Percentiles rank a stretch among this genome's conserved stretches.
Conservation (phyloP, 2,113 vertebrate species). For the Nothobranchius kuhntae region DNA sequence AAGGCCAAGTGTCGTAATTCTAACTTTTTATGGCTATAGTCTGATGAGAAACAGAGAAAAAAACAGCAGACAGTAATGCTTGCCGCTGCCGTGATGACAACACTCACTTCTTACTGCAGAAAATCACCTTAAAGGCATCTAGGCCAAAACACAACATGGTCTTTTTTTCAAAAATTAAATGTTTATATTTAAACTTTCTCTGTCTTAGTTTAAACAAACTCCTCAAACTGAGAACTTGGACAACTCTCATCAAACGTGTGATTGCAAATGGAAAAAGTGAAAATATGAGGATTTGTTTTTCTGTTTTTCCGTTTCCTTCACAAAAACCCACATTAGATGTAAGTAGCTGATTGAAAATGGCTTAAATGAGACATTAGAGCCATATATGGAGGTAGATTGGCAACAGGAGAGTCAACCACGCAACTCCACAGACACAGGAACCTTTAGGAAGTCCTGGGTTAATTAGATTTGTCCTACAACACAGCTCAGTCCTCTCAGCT, state of each 20-base stretch:
- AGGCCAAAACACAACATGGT: slow-evolving; percentile 35
- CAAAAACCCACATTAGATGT: slow-evolving; percentile 25
- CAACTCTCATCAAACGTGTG: not conserved
- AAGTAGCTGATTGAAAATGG: slow-evolving; percentile 41
- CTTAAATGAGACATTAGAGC: slow-evolving; percentile 55
- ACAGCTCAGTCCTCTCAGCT: slow-evolving; percentile 72
- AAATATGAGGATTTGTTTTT: slow-evolving; percentile 12
- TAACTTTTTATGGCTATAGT: slow-evolving; percentile 45
- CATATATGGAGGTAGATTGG: slow-evolving; percentile 61
- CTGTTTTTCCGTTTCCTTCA: slow-evolving; percentile 3
- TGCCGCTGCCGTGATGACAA: slow-evolving; percentile 38
- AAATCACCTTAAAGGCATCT: slow-evolving; percentile 23
- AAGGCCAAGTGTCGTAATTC: slow-evolving; percentile 52
- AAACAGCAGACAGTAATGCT: slow-evolving; percentile 1
- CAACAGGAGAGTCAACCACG: slow-evolving; percentile 54
- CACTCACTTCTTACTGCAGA: slow-evolving; percentile 26
- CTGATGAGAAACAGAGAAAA: slow-evolving; percentile 58
- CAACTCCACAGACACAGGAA: slow-evolving; percentile 51
- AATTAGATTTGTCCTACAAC: slow-evolving; percentile 79
- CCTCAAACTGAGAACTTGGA: slow-evolving; percentile 7
- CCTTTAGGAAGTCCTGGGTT: slow-evolving; percentile 74
- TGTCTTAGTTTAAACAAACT: slow-evolving; percentile 15
- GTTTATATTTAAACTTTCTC: slow-evolving; percentile 22
- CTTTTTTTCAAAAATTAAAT: slow-evolving; percentile 25
- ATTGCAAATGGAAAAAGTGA: not conserved